Conservation (phyloP, 2,797 vertebrate genomes). For the Poecile montanus region DNA sequence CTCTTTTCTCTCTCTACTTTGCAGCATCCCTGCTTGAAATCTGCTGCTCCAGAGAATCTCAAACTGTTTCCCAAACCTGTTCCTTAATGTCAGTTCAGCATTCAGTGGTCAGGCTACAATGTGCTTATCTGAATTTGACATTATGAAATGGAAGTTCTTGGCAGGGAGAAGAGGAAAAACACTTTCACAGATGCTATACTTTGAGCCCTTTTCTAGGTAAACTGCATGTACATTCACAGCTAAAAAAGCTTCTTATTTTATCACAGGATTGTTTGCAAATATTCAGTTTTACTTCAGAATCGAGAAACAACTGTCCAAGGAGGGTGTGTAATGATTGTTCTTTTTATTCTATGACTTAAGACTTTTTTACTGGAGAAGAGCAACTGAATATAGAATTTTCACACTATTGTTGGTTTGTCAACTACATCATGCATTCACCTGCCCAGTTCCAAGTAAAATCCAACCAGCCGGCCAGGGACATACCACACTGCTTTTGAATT, state of each 20-base stretch:
- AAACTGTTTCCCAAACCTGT: background rate
- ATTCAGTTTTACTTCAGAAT: background rate
- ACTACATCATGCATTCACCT: background rate
- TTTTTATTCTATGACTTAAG: background rate
- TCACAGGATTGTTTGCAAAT: background rate
- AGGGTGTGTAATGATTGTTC: background rate
- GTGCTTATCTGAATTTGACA: constrained; percentile 20
- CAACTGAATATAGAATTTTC: background rate
- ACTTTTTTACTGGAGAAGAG: background rate
- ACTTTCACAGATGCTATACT: background rate
- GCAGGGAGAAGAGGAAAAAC: background rate
- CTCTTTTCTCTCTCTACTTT: background rate
- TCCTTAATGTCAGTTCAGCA: background rate
- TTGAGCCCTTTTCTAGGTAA: background rate
- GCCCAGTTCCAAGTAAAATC: background rate
- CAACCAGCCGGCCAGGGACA: background rate
- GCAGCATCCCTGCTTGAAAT: background rate
- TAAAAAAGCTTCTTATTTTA: background rate
- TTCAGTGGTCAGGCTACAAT: background rate
- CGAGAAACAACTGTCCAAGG: background rate
- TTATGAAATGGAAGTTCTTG: background rate
- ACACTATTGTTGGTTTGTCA: background rate
- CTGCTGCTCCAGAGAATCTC: background rate
- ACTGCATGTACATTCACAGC: background rate
- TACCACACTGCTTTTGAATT: background rate